A percentile compares a stretch with the other conserved stretches of the same genome.
Conservation (phyloP, 2,797 vertebrate species). For the Danionella dracula region DNA sequence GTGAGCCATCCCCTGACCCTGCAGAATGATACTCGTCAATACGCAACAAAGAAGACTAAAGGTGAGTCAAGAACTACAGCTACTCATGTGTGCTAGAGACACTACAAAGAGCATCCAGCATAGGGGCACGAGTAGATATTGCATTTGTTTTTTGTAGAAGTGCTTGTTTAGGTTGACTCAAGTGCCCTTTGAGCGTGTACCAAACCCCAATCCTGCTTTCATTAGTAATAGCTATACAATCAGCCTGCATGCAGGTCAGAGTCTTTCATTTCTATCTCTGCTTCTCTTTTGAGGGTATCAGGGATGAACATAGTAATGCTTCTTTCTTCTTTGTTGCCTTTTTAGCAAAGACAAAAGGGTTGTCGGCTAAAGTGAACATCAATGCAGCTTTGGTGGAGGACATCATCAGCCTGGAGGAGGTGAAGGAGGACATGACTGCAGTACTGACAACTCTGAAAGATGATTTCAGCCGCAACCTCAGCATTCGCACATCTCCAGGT, state of each 20-base stretch:
- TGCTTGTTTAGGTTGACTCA: conserved; percentile 42
- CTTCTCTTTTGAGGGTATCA: conserved; percentile 9
- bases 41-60: conserved; percentile 91
- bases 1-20: conserved; percentile 27
- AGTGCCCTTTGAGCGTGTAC: conserved; percentile 28
- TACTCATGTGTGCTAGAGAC: neutral
- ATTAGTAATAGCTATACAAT: conserved; percentile 48
- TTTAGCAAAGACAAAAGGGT: conserved; percentile 83
- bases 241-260: conserved; percentile 49
- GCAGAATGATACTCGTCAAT: conserved; percentile 59
- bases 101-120: conserved; percentile 26
- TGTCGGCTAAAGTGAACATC: conserved; percentile 80
- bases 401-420: conserved; percentile 83
- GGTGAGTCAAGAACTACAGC: conserved; percentile 47
- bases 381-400: conserved; percentile 83
- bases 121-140: conserved; percentile 7
- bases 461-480: conserved; percentile 86
- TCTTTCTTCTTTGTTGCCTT: conserved; percentile 13
- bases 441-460: conserved; percentile 79
- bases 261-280: conserved; percentile 42
- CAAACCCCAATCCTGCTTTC: conserved; percentile 41
- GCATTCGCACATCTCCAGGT: conserved; percentile 85
- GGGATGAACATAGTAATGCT: conserved; percentile 18
- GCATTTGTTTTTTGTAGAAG: conserved; percentile 31
- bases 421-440: conserved; percentile 77